phyloP scores from a whole-genome alignment of 1,140 invertebrate species.

The Maconellicoccus hirsutus region DNA sequence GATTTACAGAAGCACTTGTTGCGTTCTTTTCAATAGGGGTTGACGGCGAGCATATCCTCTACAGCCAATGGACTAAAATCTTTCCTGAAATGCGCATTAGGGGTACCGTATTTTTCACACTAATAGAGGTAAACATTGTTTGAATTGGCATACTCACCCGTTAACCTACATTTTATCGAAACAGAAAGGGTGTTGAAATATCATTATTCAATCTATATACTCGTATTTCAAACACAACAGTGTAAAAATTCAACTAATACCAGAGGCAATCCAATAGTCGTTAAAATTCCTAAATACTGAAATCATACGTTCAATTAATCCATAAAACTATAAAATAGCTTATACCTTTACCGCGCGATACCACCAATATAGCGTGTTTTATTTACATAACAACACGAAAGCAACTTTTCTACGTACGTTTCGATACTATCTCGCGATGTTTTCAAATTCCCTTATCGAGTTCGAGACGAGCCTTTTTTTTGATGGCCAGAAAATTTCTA shows the following conservation, averaged over 20 bases:
- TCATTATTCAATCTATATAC: too few species aligned
- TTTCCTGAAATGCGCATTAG: neutral
- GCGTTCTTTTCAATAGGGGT: constrained; percentile 19
- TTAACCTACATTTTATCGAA: constrained; percentile 15
- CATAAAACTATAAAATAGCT: constrained; percentile 5
- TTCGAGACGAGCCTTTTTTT: neutral
- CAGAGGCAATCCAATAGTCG: neutral
- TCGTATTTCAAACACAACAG: too few species aligned
- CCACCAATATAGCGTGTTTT: neutral
- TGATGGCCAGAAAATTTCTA: neutral
- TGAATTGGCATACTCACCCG: neutral
- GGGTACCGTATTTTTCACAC: neutral
- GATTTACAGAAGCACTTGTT: constrained; percentile 20
- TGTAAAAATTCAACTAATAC: neutral
- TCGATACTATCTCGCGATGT: neutral
- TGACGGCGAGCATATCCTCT: neutral
- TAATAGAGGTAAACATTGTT: neutral
- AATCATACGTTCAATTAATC: neutral
- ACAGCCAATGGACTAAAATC: constrained; percentile 15
- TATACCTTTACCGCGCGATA: neutral
- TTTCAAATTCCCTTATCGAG: neutral
- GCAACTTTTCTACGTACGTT: neutral
- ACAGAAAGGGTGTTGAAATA: too few species aligned
- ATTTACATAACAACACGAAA: constrained; percentile 4
- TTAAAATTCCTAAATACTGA: neutral